phyloP scores from a whole-genome alignment of 2,797 vertebrate species.

The Etheostoma perlongum region DNA sequence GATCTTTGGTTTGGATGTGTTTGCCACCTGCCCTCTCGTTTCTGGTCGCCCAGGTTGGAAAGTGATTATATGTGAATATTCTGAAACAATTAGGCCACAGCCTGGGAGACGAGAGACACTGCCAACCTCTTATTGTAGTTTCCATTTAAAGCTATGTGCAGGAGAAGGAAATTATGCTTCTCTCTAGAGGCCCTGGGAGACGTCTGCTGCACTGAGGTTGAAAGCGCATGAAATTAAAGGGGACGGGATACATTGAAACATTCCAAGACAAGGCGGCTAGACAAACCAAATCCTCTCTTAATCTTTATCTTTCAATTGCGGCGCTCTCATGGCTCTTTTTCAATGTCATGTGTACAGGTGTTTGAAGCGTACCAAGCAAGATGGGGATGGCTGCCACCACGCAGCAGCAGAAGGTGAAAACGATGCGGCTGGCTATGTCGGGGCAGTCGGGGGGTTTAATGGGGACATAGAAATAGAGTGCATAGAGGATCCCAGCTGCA shows the following conservation, averaged over 20 bases:
- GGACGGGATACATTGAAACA: constrained; percentile 68
- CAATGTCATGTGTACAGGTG: constrained; percentile 41
- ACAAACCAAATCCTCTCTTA: constrained; percentile 70
- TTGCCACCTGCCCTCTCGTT: constrained; percentile 44
- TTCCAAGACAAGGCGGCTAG: constrained; percentile 74
- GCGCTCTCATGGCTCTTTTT: constrained; percentile 4
- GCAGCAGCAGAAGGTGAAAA: constrained; percentile 82
- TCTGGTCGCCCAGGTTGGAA: constrained; percentile 41
- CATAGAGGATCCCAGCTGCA: constrained; percentile 79
- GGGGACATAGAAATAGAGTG: constrained; percentile 80
- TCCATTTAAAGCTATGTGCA: constrained; percentile 74
- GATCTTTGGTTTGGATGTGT: constrained; percentile 32
- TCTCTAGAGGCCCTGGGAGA: constrained; percentile 63
- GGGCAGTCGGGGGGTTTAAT: constrained; percentile 76
- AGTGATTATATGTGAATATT: constrained; percentile 57
- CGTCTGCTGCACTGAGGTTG: constrained; percentile 61
- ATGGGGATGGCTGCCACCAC: constrained; percentile 78
- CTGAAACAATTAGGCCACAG: constrained; percentile 70
- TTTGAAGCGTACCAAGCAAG: constrained; percentile 77
- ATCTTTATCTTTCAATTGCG: constrained; percentile 61
- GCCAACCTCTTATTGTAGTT: constrained; percentile 68
- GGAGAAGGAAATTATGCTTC: constrained; percentile 70
- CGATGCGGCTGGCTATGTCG: constrained; percentile 73
- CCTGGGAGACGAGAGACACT: constrained; percentile 55
- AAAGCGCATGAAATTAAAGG: constrained; percentile 73